Evolutionary conservation across 2,797 vertebrate species (phyloP).

Genomic region (Oophaga sylvatica): DNA sequence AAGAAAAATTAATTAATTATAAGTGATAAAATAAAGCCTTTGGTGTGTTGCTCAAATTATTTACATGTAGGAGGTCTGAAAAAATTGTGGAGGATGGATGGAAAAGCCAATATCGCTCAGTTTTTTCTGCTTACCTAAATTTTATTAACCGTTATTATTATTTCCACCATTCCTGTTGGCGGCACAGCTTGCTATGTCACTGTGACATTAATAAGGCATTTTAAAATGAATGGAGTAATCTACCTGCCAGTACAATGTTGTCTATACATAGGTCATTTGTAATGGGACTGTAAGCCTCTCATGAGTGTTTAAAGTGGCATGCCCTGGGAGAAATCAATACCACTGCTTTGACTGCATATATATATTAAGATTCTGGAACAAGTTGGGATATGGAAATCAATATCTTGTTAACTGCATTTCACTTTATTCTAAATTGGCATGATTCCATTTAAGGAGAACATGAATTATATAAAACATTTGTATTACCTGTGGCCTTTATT

Average conservation of each 20-base stretch:
- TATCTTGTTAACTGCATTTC: conserved; percentile 18
- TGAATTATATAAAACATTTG: conserved; percentile 28
- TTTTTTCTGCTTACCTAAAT: background rate
- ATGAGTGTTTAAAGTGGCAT: conserved; percentile 8
- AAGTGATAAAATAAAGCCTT: background rate
- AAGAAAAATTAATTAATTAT: background rate
- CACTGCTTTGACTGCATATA: conserved; percentile 14
- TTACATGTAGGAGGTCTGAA: background rate
- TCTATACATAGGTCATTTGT: conserved; percentile 17
- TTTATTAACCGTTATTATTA: background rate
- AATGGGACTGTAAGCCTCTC: conserved; percentile 17
- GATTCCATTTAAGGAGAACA: conserved; percentile 10
- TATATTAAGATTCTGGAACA: conserved; percentile 17
- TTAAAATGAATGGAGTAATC: conserved; percentile 20
- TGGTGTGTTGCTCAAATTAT: background rate
- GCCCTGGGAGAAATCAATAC: conserved; percentile 17
- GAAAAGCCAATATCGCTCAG: background rate
- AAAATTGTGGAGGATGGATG: background rate
- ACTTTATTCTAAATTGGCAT: conserved; percentile 10
- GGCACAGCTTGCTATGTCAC: background rate
- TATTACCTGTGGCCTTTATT: background rate
- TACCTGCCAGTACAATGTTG: conserved; percentile 13
- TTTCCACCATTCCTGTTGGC: background rate
- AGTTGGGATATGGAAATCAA: conserved; percentile 12
- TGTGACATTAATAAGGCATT: background rate